Percentiles rank a stretch among this genome's conserved stretches.
phyloP scores from a whole-genome alignment of 2,888 invertebrate genomes.

The Blastobasis adustella region DNA sequence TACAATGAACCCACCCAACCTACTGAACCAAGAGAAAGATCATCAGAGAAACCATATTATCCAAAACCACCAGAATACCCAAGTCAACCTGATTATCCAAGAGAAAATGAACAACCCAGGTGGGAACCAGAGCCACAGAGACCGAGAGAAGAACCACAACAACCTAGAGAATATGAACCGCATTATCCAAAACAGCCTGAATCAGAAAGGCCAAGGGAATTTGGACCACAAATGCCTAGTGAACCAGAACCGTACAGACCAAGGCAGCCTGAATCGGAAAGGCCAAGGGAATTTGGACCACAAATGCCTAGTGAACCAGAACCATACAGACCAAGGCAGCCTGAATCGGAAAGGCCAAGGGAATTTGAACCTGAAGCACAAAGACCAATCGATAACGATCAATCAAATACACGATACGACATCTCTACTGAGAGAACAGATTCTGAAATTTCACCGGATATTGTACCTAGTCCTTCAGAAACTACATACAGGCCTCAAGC shows the following conservation, averaged over 20 bases:
- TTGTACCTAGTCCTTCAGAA: slow-evolving; percentile 11
- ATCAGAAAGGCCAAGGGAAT: slow-evolving; percentile 12
- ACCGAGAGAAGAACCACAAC: slow-evolving; percentile 5
- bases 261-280: slow-evolving; percentile 9
- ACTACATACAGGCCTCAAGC: slow-evolving; percentile 27
- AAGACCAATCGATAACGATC: no score
- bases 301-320: background rate
- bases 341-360: slow-evolving; percentile 1
- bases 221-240: no score
- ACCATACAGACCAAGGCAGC: slow-evolving; percentile 13
- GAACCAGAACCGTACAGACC: slow-evolving; percentile 10
- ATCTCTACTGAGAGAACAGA: no score
- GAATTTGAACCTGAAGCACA: background rate
- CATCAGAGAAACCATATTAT: background rate
- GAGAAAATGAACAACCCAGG: slow-evolving; percentile 4
- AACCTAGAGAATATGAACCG: slow-evolving; percentile 11
- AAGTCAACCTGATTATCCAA: slow-evolving; percentile 8
- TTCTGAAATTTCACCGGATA: no score
- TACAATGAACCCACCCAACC: no score
- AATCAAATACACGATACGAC: no score
- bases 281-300: background rate
- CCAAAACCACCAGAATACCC: slow-evolving; percentile 8
- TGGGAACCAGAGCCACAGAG: slow-evolving; percentile 5
- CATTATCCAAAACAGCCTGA: slow-evolving; percentile 12
- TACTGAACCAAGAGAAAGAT: no score